Percentiles rank a stretch among this genome's conserved stretches.
Evolutionary conservation across 2,888 invertebrate species (phyloP).

Genomic region (Eristalis tenax): DNA sequence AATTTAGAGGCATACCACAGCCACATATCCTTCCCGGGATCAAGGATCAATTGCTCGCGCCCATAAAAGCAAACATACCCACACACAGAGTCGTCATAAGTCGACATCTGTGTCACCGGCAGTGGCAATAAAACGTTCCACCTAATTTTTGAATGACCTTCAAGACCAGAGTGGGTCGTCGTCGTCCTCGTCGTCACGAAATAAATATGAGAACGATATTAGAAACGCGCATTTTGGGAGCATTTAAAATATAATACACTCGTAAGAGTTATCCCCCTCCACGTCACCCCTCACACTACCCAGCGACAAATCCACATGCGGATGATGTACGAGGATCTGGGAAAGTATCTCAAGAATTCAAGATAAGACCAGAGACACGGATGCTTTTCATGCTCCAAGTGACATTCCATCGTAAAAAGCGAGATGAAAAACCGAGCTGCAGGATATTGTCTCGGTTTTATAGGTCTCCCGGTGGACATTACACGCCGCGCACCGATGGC

Average conservation of each 20-base stretch:
- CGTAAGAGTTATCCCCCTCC: constrained; percentile 16
- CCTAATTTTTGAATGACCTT: constrained; percentile 54
- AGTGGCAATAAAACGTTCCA: constrained; percentile 20
- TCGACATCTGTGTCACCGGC: constrained; percentile 20
- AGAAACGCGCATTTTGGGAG: constrained; percentile 58
- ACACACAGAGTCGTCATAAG: background rate
- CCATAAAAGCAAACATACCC: constrained; percentile 56
- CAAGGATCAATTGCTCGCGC: constrained; percentile 62
- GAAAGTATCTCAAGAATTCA: constrained; percentile 44
- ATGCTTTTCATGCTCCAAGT: constrained; percentile 12
- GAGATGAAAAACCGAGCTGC: constrained; percentile 44
- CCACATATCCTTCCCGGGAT: constrained; percentile 34
- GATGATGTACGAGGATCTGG: background rate
- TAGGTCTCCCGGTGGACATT: constrained; percentile 63
- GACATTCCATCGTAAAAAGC: constrained; percentile 61
- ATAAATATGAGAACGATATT: constrained; percentile 50
- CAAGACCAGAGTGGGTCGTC: constrained; percentile 9
- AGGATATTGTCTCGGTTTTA: constrained; percentile 34
- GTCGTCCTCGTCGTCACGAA: constrained; percentile 19
- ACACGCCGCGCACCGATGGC: background rate
- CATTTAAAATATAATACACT: constrained; percentile 55
- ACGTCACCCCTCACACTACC: background rate
- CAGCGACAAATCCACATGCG: constrained; percentile 19
- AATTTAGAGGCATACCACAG: background rate
- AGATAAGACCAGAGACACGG: constrained; percentile 23